phyloP scores from a whole-genome alignment of 2,888 invertebrate species.

The Punctoribates punctum region DNA sequence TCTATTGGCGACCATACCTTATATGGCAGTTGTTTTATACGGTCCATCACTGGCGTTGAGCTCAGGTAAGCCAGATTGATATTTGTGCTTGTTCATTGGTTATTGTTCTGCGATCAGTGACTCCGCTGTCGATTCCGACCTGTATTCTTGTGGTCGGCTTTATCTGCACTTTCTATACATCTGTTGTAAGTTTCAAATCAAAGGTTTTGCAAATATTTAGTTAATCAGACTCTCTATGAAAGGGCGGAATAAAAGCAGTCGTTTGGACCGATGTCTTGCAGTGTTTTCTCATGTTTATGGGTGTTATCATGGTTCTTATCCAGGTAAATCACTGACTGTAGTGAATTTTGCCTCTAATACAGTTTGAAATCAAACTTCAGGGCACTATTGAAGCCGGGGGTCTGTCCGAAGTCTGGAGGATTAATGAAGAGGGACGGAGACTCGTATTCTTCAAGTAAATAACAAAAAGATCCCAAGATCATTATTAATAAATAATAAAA shows the following conservation, averaged over 20 bases:
- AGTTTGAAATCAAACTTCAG: not conserved
- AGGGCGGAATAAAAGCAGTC: conserved; percentile 75
- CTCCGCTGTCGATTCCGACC: conserved; percentile 77
- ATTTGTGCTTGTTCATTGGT: not conserved
- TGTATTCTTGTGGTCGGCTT: conserved; percentile 65
- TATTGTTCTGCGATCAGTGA: conserved; percentile 59
- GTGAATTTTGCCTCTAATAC: not conserved
- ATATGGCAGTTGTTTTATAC: conserved; percentile 80
- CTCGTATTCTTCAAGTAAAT: conserved; percentile 44
- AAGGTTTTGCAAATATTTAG: not conserved
- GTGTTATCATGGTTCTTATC: conserved; percentile 70
- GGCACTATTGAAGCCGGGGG: conserved; percentile 40
- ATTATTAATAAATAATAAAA: too few relatives aligned
- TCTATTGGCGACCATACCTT: conserved; percentile 56
- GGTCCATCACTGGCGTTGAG: conserved; percentile 76
- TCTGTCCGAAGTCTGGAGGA: conserved; percentile 60
- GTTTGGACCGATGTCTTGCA: conserved; percentile 84
- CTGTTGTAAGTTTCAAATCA: conserved; percentile 64
- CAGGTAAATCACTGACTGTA: conserved; percentile 38
- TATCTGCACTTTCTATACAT: conserved; percentile 78
- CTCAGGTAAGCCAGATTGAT: conserved; percentile 53
- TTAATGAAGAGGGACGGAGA: conserved; percentile 67
- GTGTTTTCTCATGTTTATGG: conserved; percentile 76
- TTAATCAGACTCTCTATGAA: not conserved
- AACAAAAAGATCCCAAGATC: not conserved